phyloP scores from a whole-genome alignment of 2,888 invertebrate species.

The Caenorhabditis sulstoni region DNA sequence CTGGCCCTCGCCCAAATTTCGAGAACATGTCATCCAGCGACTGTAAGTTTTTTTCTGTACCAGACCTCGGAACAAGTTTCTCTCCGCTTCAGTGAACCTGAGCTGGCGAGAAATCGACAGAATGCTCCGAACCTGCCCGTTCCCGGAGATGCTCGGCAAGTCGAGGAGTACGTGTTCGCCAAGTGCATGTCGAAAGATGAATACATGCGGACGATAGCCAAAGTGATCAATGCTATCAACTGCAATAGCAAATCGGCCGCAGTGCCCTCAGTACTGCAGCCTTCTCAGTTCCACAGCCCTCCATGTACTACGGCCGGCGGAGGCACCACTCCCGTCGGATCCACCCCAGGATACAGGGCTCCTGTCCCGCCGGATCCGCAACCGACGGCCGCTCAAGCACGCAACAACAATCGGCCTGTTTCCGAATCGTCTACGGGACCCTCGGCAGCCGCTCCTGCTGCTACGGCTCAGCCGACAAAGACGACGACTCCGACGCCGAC shows the following conservation, averaged over 20 bases:
- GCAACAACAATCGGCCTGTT: constrained; percentile 23
- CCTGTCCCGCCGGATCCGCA: constrained; percentile 74
- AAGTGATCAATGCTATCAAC: constrained; percentile 80
- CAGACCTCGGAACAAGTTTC: not conserved
- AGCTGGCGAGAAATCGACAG: constrained; percentile 79
- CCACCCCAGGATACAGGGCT: constrained; percentile 58
- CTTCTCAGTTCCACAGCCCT: constrained; percentile 65
- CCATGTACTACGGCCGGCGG: constrained; percentile 55
- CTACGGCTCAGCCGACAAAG: not conserved
- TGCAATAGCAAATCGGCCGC: constrained; percentile 79
- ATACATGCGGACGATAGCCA: constrained; percentile 80
- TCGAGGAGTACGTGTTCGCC: constrained; percentile 80
- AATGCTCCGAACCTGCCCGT: constrained; percentile 80
- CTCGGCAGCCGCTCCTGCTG: not conserved
- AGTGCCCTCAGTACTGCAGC: constrained; percentile 77
- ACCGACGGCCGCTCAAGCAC: constrained; percentile 65
- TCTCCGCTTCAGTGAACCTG: constrained; percentile 75
- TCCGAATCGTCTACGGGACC: not conserved
- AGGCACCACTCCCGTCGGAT: constrained; percentile 37
- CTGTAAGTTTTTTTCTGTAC: constrained; percentile 71
- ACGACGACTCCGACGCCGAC: constrained; percentile 37
- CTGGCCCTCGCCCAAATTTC: constrained; percentile 80
- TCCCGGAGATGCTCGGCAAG: constrained; percentile 79
- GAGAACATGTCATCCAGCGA: constrained; percentile 80
- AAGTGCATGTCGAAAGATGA: constrained; percentile 80